Base-by-base conservation (phyloP, 1,140 invertebrate species). In the Popillia japonica region DNA sequence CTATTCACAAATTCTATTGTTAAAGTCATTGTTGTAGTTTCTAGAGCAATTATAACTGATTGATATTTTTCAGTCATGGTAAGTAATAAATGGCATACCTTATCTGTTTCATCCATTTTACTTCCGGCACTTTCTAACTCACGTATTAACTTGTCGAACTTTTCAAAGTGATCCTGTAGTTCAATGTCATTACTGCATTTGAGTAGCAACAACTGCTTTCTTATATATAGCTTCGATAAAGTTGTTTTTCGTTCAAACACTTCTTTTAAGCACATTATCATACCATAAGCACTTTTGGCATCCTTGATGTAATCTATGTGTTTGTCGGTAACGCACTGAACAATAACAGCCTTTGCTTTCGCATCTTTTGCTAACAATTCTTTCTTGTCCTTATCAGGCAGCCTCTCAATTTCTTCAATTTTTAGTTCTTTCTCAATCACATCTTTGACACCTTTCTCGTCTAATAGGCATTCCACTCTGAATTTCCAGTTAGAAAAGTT, bases 231-330 rank as follows among this genome's bases (percentile, higher is more conserved):
- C 40, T 75, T n/a, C n/a, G 73, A 41, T 6, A 75, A 75, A 20
- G 20, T 44, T 40, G 23, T 75, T 75, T 75, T 75, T 75, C 27
- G 27, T 44, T 75, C 34, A 41, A 75, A 44, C 8, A 75, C 14
- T 9, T 75, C 34, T 27, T 75, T 44, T 20, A 75, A 75, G 20
- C 7, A 6, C 14, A 9, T 27, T 14, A 75, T 41, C 34, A 27
- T 75, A 40, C n/a, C 8, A 75, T 41, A 40, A 10, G 73, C 73
- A 4, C 22, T 40, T 27, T 75, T 75, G 9, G 27, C 10, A 75
- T 75, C 73, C n/a, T 75, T 75, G 10, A 75, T 41, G 23, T 75
- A 75, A 6, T 75, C 23, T 2, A 75, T 40, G 23, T 75, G 73
- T 40, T 20, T 27, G 2, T 75, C 73, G 3, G 11, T 40, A 44